These are phyloP conservation scores for Halesus radiatus DNA, from an alignment of 1,140 invertebrate genomes.

Conservation along the genomic window DNA sequence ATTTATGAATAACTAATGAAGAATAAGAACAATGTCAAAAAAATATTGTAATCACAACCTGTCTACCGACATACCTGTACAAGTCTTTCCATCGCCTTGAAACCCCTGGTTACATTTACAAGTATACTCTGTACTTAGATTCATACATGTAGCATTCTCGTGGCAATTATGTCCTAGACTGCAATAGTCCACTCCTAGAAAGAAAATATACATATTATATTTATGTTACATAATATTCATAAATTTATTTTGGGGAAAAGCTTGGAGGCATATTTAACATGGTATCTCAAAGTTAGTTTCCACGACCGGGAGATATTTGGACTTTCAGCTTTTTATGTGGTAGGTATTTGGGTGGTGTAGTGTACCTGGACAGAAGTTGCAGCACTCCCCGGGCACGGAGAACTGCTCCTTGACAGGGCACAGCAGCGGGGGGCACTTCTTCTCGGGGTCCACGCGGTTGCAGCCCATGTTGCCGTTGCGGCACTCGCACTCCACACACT, in stretches of 20 bases:
- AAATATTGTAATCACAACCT: too few species aligned
- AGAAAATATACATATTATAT: constrained; percentile 25
- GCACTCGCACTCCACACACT: constrained; percentile 83
- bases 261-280: too few species aligned
- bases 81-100: constrained; percentile 83
- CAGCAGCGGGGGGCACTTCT: constrained; percentile 83
- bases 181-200: constrained; percentile 89
- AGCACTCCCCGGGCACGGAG: constrained; percentile 87
- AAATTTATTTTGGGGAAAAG: too few species aligned
- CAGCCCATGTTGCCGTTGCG: constrained; percentile 87
- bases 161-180: constrained; percentile 87
- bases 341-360: neutral
- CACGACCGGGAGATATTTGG: too few species aligned
- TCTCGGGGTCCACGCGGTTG: constrained; percentile 79
- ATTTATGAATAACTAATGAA: too few species aligned
- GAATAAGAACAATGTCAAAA: too few species aligned
- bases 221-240: too few species aligned
- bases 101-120: constrained; percentile 89
- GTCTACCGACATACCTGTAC: constrained; percentile 78
- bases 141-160: constrained; percentile 86
- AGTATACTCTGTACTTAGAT: constrained; percentile 86
- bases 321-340: too few species aligned
- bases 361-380: constrained; percentile 90
- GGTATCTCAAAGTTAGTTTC: too few species aligned
- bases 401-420: constrained; percentile 85